Base-by-base conservation (phyloP, 2,888 invertebrate genomes). In the Merodon equestris region DNA sequence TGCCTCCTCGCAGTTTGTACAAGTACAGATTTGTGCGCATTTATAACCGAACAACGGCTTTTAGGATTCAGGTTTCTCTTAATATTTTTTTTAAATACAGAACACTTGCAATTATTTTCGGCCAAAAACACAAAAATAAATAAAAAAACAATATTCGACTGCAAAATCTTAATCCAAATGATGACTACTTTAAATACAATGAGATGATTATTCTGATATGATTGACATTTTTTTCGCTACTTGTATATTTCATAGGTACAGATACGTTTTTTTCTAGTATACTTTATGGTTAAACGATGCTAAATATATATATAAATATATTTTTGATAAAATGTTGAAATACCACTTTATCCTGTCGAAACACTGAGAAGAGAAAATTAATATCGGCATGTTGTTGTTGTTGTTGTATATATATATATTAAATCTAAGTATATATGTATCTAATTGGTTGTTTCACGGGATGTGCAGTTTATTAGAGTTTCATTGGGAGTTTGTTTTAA, bases 401-500 rank as follows among this genome's bases (percentile, higher is more conserved):
- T 56, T 71, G 71, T 71, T 63, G 42, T 56, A 27, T 5, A 14
- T 50, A 51, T 48, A 47, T 53, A 36, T 45, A 38, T 47, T 27
- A 27, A 27, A 7, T 27, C 7, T 27, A 27, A 27, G 27, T 27
- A 27, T 27, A 27, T 27, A 27, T 70, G 60, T 75, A 61, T 71
- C n/a, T n/a, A n/a, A n/a, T n/a, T n/a, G n/a, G n/a, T n/a, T n/a
- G 76, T 71, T 71, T 67, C 50, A 67, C 68, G 53, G n/a, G 40
- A 60, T 72, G 72, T 64, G 61, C 77, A 68, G 77, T 73, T 68
- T 79, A 53, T 77, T 51, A 27, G 27, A 74, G 63, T 74, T 73
- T 79, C 27, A 27, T 27, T 2, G 36, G 58, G n/a, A 40, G 3
- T 40, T 27, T 27, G 48, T 54, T 48, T 36, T 42, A 34, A 63